Evolutionary conservation across 2,113 vertebrate species (phyloP).

Genomic region (Oncorhynchus tshawytscha): DNA sequence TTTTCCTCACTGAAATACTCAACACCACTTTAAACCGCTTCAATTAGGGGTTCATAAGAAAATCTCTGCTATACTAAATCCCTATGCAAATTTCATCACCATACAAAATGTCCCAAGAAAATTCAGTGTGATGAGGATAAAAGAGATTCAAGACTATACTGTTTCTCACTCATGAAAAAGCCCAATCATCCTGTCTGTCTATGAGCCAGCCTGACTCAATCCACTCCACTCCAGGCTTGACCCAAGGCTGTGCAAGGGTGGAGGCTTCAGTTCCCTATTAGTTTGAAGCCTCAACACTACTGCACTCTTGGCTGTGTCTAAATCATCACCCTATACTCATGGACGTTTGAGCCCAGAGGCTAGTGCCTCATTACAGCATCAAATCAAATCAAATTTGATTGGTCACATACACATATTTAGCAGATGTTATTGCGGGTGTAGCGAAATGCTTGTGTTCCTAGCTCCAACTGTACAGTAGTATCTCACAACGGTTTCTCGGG

Average conservation of each 20-base stretch:
- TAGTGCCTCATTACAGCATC: neutral
- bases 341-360: constrained; percentile 1
- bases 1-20: neutral
- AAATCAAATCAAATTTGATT: neutral
- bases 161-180: constrained; percentile 9
- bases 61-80: neutral
- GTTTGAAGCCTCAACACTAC: constrained; percentile 36
- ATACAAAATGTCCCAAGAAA: neutral
- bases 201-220: constrained; percentile 36
- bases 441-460: no score
- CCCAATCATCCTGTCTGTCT: constrained; percentile 27
- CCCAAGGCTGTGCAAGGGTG: constrained; percentile 25
- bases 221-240: constrained; percentile 21
- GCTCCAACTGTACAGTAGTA: no score
- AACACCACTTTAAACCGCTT: neutral
- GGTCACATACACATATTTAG: no score
- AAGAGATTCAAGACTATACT: neutral
- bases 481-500: no score
- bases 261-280: constrained; percentile 7
- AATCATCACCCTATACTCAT: neutral
- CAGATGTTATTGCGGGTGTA: no score
- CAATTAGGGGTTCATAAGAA: neutral
- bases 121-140: neutral
- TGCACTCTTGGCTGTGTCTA: constrained; percentile 15
- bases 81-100: neutral